Base-by-base conservation (phyloP, 2,797 vertebrate genomes). In the Steatocranus sp. region DNA sequence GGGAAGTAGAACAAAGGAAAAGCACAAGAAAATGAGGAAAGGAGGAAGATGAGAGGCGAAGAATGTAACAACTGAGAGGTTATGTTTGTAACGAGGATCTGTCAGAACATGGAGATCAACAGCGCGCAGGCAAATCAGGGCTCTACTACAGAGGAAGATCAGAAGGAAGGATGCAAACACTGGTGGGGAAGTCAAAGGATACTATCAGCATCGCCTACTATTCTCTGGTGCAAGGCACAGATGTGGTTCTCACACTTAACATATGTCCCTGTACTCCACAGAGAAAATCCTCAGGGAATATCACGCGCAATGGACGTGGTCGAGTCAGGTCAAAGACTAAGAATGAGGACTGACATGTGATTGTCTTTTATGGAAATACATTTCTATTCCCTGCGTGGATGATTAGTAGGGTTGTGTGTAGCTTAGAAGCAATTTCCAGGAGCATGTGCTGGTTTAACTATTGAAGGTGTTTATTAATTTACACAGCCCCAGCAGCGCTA, bases 1-100 rank as follows among this genome's bases (percentile, higher is more conserved):
- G 87, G 92, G 88, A 91, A 90, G 86, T 78, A 88, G 90, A 94
- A 92, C 91, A 94, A 92, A 91, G 88, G 78, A 75, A 89, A 80
- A 84, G 83, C 86, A 87, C n/a, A 83, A 87, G 81, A 87, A 92
- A 88, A 84, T 43, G 76, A 88, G 85, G 54, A 83, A 88, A 84
- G 80, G 75, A 88, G 79, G 88, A 91, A 91, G 91, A 94, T 81
- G 80, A 91, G 88, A 92, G 90, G 86, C 76, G 51, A 88, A 82
- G 84, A 89, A 87, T 36, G 80, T 46, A 86, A 85, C 86, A 92
- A 83, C 81, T 73, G 90, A 91, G 90, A 91, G 84, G 91, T 90
- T 91, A 84, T 89, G 84, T 85, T 91, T 89, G 90, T 92, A 90
- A 93, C 81, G 54, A 88, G 91, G 90, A 92, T 93, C 88, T 89